Percentiles rank a stretch among this genome's conserved stretches.
Conservation (phyloP, 1,140 invertebrate genomes). For the Frieseomelitta varia region DNA sequence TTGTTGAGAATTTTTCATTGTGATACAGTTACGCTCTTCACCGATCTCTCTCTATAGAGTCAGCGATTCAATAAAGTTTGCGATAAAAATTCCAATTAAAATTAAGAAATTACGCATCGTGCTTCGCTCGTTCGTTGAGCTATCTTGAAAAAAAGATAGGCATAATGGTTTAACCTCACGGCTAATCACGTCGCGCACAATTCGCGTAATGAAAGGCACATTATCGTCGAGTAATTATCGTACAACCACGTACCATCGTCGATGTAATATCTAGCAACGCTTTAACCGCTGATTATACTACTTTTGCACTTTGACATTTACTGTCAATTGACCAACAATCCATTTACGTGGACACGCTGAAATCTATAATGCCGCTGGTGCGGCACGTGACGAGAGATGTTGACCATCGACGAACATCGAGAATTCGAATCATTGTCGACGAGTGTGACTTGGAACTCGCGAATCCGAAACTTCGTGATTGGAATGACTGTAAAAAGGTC, state of each 20-base stretch:
- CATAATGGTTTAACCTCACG: not conserved
- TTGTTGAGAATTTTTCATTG: too few species aligned
- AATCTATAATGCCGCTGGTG: not conserved
- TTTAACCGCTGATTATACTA: not conserved
- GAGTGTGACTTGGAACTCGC: not conserved
- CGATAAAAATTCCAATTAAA: too few species aligned
- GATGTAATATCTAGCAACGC: not conserved
- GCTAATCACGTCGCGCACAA: not conserved
- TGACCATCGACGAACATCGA: not conserved
- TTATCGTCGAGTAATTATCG: not conserved
- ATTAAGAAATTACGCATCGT: too few species aligned
- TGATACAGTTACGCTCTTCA: too few species aligned
- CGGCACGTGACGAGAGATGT: not conserved
- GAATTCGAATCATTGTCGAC: not conserved
- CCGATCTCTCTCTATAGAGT: too few species aligned
- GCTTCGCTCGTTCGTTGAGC: too few species aligned
- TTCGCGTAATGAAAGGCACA: not conserved
- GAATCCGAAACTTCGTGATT: not conserved
- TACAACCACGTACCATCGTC: too few species aligned
- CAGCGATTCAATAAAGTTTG: too few species aligned
- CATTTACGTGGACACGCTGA: not conserved
- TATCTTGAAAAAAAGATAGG: too few species aligned
- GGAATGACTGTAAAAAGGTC: too few species aligned
- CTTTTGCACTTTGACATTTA: constrained; percentile 5
- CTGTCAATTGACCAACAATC: constrained; percentile 8